Evolutionary conservation across 2,888 invertebrate species (phyloP).

Genomic region (Slavum lentiscoides): DNA sequence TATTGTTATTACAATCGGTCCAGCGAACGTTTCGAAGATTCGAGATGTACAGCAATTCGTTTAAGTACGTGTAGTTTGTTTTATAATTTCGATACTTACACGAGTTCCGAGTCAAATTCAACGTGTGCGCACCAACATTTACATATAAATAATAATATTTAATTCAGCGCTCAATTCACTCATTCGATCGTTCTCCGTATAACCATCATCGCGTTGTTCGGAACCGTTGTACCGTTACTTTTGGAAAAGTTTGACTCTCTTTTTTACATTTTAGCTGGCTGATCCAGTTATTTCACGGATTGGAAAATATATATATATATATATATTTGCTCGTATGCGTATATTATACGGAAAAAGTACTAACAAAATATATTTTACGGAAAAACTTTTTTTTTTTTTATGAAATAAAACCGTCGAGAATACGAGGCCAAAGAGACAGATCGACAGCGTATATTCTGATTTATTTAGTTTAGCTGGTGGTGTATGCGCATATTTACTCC

Average conservation of each 20-base stretch:
- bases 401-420: slow-evolving; percentile 10
- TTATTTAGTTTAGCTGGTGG: slow-evolving; percentile 6
- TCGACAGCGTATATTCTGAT: slow-evolving; percentile 8
- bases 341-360: too few species aligned
- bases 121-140: not conserved
- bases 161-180: not conserved
- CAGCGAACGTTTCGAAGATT: not conserved
- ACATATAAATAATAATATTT: slow-evolving; percentile 5
- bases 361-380: not conserved
- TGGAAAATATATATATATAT: slow-evolving; percentile 7
- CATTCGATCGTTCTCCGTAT: not conserved
- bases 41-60: not conserved
- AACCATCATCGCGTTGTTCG: slow-evolving; percentile 13
- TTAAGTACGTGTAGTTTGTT: not conserved
- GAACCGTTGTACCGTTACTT: slow-evolving; percentile 26
- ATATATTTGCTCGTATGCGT: too few species aligned
- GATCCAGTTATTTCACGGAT: slow-evolving; percentile 20
- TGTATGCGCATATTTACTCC: not conserved
- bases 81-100: not conserved
- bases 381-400: slow-evolving; percentile 15
- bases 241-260: slow-evolving; percentile 16
- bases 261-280: slow-evolving; percentile 2
- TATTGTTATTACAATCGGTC: not conserved
- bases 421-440: slow-evolving; percentile 7
- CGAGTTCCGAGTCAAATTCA: not conserved